These are phyloP conservation scores for Acyrthosiphon pisum DNA, from an alignment of 1,140 invertebrate species.

Conservation along the genomic window DNA sequence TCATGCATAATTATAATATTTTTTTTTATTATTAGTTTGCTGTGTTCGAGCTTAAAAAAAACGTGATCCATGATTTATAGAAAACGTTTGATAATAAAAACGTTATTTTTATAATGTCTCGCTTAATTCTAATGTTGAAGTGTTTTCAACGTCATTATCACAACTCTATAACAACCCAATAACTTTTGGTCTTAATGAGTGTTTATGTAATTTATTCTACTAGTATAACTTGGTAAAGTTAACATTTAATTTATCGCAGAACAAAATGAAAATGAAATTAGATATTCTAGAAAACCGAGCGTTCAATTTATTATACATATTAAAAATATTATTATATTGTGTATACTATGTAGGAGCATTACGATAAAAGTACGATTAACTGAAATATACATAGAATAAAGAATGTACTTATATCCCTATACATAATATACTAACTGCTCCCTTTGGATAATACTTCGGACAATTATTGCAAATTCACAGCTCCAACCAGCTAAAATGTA, in stretches of 20 bases:
- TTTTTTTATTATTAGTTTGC: not conserved
- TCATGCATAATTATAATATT: not conserved
- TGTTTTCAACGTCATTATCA: slow-evolving; percentile 15
- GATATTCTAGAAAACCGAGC: not conserved
- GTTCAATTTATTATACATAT: no score
- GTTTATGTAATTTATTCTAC: not conserved
- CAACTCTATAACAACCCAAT: not conserved
- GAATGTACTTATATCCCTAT: no score
- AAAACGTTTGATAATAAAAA: not conserved
- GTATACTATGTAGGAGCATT: no score
- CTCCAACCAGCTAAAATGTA: not conserved
- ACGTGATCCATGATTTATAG: not conserved
- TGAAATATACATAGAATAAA: no score
- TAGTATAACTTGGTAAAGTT: not conserved
- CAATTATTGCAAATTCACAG: no score
- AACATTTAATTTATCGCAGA: not conserved
- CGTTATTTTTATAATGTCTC: not conserved
- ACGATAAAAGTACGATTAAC: no score
- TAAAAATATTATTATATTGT: no score
- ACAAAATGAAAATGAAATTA: not conserved
- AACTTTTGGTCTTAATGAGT: not conserved
- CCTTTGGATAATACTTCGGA: no score
- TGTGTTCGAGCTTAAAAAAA: not conserved
- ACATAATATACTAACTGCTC: no score
- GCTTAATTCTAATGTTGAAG: not conserved